phyloP scores from a whole-genome alignment of 2,113 vertebrate genomes.

The Cyrtonyx montezumae region DNA sequence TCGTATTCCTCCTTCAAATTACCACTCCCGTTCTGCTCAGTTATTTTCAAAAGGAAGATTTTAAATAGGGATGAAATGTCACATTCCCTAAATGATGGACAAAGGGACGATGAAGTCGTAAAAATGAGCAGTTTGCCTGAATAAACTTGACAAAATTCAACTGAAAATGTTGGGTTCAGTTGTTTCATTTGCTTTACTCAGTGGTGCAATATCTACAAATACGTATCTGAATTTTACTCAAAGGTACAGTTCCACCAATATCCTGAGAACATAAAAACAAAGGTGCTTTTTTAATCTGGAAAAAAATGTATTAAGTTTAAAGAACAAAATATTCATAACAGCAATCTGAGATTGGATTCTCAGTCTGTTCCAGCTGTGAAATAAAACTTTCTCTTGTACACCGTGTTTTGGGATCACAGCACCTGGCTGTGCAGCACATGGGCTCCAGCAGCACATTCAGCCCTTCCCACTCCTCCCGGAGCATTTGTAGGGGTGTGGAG shows the following conservation, averaged over 20 bases:
- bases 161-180: background rate
- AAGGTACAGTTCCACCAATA: accelerated
- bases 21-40: background rate
- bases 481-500: too few species aligned
- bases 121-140: background rate
- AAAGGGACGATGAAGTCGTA: background rate
- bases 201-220: background rate
- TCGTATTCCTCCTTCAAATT: background rate
- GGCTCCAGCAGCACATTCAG: background rate
- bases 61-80: background rate
- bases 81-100: background rate
- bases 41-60: background rate
- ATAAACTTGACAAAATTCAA: background rate
- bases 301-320: background rate
- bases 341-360: background rate
- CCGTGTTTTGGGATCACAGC: background rate
- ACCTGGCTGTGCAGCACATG: accelerated
- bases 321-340: accelerated
- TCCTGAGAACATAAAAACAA: background rate
- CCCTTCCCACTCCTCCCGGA: accelerated
- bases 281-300: background rate
- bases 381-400: accelerated
- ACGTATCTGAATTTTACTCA: background rate
- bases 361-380: accelerated
- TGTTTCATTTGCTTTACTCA: background rate